phyloP scores from a whole-genome alignment of 2,888 invertebrate species.

The Rapana venosa region DNA sequence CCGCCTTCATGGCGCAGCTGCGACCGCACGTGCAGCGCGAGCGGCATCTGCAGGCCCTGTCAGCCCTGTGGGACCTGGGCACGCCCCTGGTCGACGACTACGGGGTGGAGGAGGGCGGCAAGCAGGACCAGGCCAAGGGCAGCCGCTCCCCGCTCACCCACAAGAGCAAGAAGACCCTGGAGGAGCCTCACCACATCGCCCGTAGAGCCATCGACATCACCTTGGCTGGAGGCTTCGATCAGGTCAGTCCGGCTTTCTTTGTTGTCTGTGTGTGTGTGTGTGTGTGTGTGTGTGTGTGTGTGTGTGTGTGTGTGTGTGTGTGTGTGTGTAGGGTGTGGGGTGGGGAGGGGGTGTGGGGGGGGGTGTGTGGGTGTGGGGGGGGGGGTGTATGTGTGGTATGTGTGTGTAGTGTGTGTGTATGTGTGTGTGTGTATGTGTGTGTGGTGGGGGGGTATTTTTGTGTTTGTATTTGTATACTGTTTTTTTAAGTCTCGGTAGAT shows the following conservation, averaged over 20 bases:
- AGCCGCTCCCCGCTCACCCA: background rate
- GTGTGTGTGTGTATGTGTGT: slow-evolving; percentile 4
- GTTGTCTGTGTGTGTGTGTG: background rate
- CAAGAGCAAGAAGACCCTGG: slow-evolving; percentile 42
- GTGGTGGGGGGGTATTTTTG: too few relatives aligned
- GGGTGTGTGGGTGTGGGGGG: background rate
- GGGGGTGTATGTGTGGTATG: background rate
- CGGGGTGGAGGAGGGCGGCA: background rate
- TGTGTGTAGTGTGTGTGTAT: background rate
- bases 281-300: background rate
- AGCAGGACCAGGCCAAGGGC: background rate
- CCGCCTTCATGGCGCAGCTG: slow-evolving; percentile 53
- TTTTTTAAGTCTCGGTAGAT: too few relatives aligned
- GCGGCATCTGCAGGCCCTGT: slow-evolving; percentile 47
- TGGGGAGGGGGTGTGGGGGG: too few relatives aligned
- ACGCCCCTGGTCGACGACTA: slow-evolving; percentile 30
- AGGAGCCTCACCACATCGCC: slow-evolving; percentile 53
- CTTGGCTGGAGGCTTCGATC: slow-evolving; percentile 55
- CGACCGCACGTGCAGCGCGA: slow-evolving; percentile 52
- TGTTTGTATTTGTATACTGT: too few relatives aligned
- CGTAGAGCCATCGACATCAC: slow-evolving; percentile 55
- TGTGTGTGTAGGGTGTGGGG: background rate
- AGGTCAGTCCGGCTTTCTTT: slow-evolving; percentile 33
- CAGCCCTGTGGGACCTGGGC: slow-evolving; percentile 56
- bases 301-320: background rate